phyloP scores from a whole-genome alignment of 2,888 invertebrate species.

The Crossocerus cetratus region DNA sequence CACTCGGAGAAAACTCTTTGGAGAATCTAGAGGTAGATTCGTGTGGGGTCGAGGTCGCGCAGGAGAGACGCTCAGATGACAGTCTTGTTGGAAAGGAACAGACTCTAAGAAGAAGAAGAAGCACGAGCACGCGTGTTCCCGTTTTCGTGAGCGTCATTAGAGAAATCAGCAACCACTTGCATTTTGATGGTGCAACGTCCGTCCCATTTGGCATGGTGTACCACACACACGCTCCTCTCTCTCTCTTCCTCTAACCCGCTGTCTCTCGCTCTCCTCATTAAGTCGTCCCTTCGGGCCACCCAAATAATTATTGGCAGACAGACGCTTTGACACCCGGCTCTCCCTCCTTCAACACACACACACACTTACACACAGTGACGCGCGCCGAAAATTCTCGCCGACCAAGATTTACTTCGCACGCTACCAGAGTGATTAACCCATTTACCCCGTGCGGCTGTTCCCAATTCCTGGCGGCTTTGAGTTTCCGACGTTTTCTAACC shows the following conservation, averaged over 20 bases:
- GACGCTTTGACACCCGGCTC: slow-evolving; percentile 32
- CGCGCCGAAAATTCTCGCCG: slow-evolving; percentile 10
- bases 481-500: slow-evolving; percentile 6
- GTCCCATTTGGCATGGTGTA: slow-evolving; percentile 33
- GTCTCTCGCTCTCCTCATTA: slow-evolving; percentile 10
- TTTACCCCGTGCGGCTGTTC: slow-evolving; percentile 10
- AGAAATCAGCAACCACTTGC: too few species aligned
- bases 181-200: slow-evolving; percentile 1
- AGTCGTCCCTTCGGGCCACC: slow-evolving; percentile 9
- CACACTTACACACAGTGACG: too few species aligned
- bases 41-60: too few species aligned
- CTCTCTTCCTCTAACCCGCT: too few species aligned
- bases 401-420: slow-evolving; percentile 29
- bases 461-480: neutral
- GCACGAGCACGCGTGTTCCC: too few species aligned
- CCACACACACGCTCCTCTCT: neutral
- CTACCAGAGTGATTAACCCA: slow-evolving; percentile 29
- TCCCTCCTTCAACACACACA: slow-evolving; percentile 4
- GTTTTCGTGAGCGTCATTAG: too few species aligned
- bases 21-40: too few species aligned
- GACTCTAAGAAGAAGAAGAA: too few species aligned
- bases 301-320: slow-evolving; percentile 42
- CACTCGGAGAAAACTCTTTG: too few species aligned
- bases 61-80: too few species aligned
- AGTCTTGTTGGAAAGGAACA: too few species aligned